Conservation (phyloP, 2,888 invertebrate genomes). For the Caenorhabditis japonica region DNA sequence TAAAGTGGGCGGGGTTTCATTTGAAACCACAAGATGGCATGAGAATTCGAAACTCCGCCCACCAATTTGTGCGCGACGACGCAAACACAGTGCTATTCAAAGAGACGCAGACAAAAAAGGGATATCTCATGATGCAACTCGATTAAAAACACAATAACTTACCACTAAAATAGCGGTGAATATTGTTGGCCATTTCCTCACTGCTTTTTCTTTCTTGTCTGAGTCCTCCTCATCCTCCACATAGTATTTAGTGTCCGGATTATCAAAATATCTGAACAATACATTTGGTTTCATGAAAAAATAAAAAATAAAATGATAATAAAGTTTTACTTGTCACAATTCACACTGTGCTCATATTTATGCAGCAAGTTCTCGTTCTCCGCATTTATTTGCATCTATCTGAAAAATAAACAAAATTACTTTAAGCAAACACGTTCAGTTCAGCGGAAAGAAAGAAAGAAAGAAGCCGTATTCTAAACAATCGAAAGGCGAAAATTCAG, state of each 20-base stretch:
- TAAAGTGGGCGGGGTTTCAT: too few species aligned
- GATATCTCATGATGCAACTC: constrained; percentile 4
- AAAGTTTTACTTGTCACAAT: constrained; percentile 27
- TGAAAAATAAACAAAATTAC: neutral
- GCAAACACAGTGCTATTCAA: too few species aligned
- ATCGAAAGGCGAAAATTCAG: neutral
- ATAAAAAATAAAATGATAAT: neutral
- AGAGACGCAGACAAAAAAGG: too few species aligned
- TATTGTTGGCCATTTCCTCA: constrained; percentile 61
- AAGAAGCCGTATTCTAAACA: too few species aligned
- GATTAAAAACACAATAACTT: too few species aligned
- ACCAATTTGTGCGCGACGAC: too few species aligned
- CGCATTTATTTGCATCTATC: constrained; percentile 40
- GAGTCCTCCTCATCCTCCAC: constrained; percentile 28
- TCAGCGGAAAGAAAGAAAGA: constrained; percentile 2
- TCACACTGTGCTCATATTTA: constrained; percentile 47
- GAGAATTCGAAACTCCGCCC: too few species aligned
- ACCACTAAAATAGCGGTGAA: constrained; percentile 58
- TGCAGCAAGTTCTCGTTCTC: constrained; percentile 45
- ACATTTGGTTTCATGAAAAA: neutral
- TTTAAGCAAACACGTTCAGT: neutral
- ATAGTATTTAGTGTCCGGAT: constrained; percentile 18
- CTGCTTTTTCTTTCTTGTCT: constrained; percentile 27
- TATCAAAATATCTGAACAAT: constrained; percentile 38
- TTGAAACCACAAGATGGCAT: too few species aligned